Evolutionary conservation across 2,888 invertebrate species (phyloP).

Genomic region (Lasioglossum figueresi): DNA sequence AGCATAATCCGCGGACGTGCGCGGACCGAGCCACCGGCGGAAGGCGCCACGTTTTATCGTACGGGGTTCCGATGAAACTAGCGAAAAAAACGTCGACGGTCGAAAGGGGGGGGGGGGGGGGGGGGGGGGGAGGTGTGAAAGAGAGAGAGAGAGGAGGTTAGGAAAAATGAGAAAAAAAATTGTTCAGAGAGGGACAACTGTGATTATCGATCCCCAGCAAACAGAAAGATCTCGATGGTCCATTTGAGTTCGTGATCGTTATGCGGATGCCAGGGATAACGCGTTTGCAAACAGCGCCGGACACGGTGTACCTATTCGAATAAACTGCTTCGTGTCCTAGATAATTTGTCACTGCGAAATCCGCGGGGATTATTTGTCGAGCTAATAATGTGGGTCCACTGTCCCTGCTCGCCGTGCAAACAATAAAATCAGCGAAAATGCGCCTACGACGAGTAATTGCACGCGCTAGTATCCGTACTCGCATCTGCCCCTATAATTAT

Average conservation of each 20-base stretch:
- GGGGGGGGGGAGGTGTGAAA: neutral
- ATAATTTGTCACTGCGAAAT: slow-evolving; percentile 81
- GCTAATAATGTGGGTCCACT: slow-evolving; percentile 81
- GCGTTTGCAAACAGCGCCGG: slow-evolving; percentile 70
- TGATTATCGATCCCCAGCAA: slow-evolving; percentile 48
- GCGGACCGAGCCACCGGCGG: neutral
- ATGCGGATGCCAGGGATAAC: slow-evolving; percentile 65
- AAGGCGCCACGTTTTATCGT: neutral
- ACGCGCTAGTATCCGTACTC: slow-evolving; percentile 62
- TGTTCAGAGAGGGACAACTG: slow-evolving; percentile 16
- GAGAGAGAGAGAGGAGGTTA: neutral
- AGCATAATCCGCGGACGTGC: slow-evolving; percentile 32
- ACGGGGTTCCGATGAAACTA: neutral
- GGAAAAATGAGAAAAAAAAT: neutral
- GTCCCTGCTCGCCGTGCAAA: slow-evolving; percentile 67
- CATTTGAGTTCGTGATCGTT: slow-evolving; percentile 66
- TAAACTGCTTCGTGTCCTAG: slow-evolving; percentile 79
- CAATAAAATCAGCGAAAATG: slow-evolving; percentile 80
- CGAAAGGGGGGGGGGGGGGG: too few relatives aligned
- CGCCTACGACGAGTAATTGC: slow-evolving; percentile 68
- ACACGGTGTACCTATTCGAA: slow-evolving; percentile 76
- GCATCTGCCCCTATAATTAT: slow-evolving; percentile 64
- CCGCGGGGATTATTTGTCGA: slow-evolving; percentile 81
- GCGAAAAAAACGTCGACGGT: neutral
- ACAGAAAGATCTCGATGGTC: slow-evolving; percentile 62